These are phyloP conservation scores for Microcebus murinus DNA, from an alignment of 2,113 vertebrate genomes.

Conservation along the genomic window DNA sequence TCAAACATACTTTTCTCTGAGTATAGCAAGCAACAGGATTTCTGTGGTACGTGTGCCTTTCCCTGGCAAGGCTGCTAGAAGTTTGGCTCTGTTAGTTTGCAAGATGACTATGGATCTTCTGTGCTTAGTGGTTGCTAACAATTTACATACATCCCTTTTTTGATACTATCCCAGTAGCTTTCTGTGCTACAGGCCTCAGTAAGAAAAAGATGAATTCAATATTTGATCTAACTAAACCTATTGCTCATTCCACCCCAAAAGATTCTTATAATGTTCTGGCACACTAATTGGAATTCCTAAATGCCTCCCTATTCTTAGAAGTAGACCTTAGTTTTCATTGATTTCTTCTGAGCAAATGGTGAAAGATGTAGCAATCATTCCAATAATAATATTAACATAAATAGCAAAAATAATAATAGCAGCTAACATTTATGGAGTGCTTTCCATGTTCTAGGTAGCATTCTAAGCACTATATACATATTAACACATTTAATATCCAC, in stretches of 20 bases:
- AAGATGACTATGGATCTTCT: conserved; percentile 27
- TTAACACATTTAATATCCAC: not conserved
- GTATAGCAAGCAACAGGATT: conserved; percentile 37
- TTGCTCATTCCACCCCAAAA: conserved; percentile 39
- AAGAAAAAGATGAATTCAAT: conserved; percentile 54
- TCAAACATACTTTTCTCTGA: conserved; percentile 1
- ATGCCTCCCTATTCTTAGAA: not conserved
- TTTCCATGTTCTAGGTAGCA: not conserved
- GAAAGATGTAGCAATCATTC: not conserved
- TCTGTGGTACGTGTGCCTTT: not conserved
- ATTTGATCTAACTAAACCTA: conserved; percentile 52
- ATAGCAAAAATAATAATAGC: not conserved
- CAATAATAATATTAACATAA: not conserved
- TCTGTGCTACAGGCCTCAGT: not conserved
- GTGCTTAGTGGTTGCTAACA: conserved; percentile 47
- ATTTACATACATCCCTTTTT: conserved; percentile 29
- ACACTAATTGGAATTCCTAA: conserved; percentile 56
- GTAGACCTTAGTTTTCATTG: not conserved
- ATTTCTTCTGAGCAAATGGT: conserved; percentile 17
- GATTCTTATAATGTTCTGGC: not conserved
- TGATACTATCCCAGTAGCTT: not conserved
- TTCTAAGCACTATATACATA: not conserved
- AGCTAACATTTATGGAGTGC: not conserved
- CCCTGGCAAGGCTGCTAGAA: not conserved
- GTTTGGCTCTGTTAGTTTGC: conserved; percentile 1